phyloP scores from a whole-genome alignment of 2,797 vertebrate species.

The Pangasius mekongensis region DNA sequence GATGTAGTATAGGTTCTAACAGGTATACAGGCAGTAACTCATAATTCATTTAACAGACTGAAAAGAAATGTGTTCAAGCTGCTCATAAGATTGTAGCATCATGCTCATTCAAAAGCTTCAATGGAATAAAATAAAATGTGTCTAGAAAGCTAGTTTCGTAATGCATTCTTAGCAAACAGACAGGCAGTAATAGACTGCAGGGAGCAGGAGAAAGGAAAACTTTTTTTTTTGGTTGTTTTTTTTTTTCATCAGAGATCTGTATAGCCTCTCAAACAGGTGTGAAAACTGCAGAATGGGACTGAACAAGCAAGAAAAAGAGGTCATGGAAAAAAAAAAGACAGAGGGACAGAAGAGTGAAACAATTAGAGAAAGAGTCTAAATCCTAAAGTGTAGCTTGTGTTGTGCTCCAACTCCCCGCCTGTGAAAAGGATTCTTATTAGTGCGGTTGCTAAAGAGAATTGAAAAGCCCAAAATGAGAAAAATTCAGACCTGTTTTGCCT shows the following conservation, averaged over 20 bases:
- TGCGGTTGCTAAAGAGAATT: constrained; percentile 62
- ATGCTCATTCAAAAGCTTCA: constrained; percentile 13
- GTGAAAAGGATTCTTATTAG: constrained; percentile 63
- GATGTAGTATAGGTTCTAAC: not conserved
- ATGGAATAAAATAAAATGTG: constrained; percentile 38
- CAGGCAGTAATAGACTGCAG: constrained; percentile 37
- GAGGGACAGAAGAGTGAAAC: constrained; percentile 36
- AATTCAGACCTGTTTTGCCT: constrained; percentile 86
- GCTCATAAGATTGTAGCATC: constrained; percentile 26
- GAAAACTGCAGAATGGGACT: constrained; percentile 31
- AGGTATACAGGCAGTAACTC: constrained; percentile 17
- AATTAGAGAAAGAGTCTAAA: constrained; percentile 19
- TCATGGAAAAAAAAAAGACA: constrained; percentile 25
- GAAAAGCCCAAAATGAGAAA: constrained; percentile 85
- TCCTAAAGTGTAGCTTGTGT: constrained; percentile 28
- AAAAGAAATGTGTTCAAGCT: constrained; percentile 21
- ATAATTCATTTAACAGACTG: constrained; percentile 35
- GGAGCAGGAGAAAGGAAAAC: constrained; percentile 54
- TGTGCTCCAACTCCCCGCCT: constrained; percentile 52
- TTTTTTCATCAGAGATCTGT: constrained; percentile 55
- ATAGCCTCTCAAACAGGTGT: constrained; percentile 46
- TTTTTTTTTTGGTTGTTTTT: not conserved
- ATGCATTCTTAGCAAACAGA: constrained; percentile 40
- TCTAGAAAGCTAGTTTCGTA: constrained; percentile 30
- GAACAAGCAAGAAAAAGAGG: constrained; percentile 8